A percentile compares a stretch with the other conserved stretches of the same genome.
Evolutionary conservation across 1,140 invertebrate species (phyloP).

Genomic region (Ganaspis sp.): DNA sequence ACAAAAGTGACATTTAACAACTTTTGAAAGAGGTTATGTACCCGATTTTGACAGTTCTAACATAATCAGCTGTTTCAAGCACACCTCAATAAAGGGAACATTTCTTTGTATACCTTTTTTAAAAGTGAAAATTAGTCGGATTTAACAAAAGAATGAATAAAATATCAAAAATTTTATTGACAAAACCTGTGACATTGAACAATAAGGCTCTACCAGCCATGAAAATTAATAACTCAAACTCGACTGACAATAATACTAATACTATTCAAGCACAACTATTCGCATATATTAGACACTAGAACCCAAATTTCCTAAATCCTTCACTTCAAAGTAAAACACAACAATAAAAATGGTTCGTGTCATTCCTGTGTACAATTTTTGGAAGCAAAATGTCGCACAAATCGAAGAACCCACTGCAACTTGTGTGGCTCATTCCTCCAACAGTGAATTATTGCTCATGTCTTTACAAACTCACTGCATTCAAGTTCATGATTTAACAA

Average conservation of each 20-base stretch:
- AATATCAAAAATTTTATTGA: not conserved
- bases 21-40: too few species aligned
- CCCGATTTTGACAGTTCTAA: too few species aligned
- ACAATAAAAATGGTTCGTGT: slow-evolving; percentile 80
- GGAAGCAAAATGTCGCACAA: slow-evolving; percentile 80
- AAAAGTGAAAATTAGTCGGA: not conserved
- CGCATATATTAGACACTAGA: not conserved
- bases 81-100: too few species aligned
- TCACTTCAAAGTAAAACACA: not conserved
- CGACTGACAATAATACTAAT: not conserved
- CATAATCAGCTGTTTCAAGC: too few species aligned
- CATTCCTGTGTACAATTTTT: slow-evolving; percentile 83
- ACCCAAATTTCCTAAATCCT: not conserved
- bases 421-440: slow-evolving; percentile 73
- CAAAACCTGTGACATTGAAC: not conserved
- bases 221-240: not conserved
- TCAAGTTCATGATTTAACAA: slow-evolving; percentile 79
- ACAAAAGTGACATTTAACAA: too few species aligned
- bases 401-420: slow-evolving; percentile 82
- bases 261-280: not conserved
- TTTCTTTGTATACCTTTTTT: too few species aligned
- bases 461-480: slow-evolving; percentile 80
- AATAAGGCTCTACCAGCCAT: not conserved
- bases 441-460: slow-evolving; percentile 75
- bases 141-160: not conserved